phyloP scores from a whole-genome alignment of 2,888 invertebrate species.

The Idaea straminata region DNA sequence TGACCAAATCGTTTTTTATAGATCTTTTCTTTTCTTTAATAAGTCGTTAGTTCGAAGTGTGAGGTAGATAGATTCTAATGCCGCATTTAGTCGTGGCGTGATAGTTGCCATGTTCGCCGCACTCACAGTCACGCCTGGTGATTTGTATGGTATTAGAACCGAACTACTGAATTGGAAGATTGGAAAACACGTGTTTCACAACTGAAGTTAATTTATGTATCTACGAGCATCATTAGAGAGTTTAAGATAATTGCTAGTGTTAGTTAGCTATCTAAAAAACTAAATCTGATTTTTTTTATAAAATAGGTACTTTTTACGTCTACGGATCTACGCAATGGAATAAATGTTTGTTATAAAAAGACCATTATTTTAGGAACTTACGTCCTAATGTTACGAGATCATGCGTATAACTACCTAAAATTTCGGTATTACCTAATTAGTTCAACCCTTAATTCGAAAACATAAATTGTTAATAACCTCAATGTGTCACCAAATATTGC shows the following conservation, averaged over 20 bases:
- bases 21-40: no score
- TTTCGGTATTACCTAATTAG: not conserved
- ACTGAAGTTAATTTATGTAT: not conserved
- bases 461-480: slow-evolving; percentile 1
- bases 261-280: no score
- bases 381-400: no score
- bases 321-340: no score
- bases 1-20: no score
- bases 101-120: slow-evolving; percentile 54
- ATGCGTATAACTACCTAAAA: no score
- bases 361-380: no score
- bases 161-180: slow-evolving; percentile 21
- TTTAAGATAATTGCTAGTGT: no score
- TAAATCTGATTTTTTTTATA: no score
- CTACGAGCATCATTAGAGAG: not conserved
- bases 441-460: not conserved
- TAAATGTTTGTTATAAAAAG: no score
- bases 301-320: no score
- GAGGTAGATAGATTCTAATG: slow-evolving; percentile 47
- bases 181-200: slow-evolving; percentile 17
- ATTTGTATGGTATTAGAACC: slow-evolving; percentile 31
- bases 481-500: not conserved
- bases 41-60: not conserved
- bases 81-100: slow-evolving; percentile 42
- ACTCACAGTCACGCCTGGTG: slow-evolving; percentile 44